phyloP scores from a whole-genome alignment of 64 coral and sea anemone species.

The Stylophora pistillata region DNA sequence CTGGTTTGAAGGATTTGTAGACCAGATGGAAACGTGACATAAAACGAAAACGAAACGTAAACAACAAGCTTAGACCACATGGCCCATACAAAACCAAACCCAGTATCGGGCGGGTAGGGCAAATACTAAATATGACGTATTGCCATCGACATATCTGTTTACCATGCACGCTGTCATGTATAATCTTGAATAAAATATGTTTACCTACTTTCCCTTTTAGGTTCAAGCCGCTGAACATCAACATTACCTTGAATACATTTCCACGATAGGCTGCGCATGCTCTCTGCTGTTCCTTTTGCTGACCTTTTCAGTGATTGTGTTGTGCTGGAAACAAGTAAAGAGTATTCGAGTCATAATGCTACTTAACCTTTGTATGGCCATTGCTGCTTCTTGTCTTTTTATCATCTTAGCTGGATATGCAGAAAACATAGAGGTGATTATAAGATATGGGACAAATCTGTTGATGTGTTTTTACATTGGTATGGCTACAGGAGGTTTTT shows the following conservation, averaged over 20 bases:
- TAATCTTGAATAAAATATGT: no score
- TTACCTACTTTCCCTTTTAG: neutral
- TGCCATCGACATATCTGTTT: no score
- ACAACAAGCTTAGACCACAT: no score
- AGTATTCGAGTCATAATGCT: slow-evolving; percentile 39
- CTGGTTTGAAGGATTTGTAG: no score
- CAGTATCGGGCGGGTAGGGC: no score
- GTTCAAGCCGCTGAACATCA: slow-evolving; percentile 28
- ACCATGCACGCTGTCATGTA: no score
- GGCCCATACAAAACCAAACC: no score
- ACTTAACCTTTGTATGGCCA: slow-evolving; percentile 51
- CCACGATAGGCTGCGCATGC: slow-evolving; percentile 43
- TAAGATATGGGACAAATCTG: neutral
- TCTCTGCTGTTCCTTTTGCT: slow-evolving; percentile 64
- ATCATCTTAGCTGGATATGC: slow-evolving; percentile 25
- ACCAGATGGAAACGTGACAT: no score
- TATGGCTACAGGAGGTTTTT: no score
- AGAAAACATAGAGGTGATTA: slow-evolving; percentile 14
- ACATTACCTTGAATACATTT: slow-evolving; percentile 13
- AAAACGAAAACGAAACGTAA: no score
- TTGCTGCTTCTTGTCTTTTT: slow-evolving; percentile 35
- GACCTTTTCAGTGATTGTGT: slow-evolving; percentile 36
- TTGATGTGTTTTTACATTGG: no score
- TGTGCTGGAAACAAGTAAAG: slow-evolving; percentile 53
- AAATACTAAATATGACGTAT: no score